phyloP scores from a whole-genome alignment of 92 coral and sea anemone genomes.

The Porites lobata region DNA sequence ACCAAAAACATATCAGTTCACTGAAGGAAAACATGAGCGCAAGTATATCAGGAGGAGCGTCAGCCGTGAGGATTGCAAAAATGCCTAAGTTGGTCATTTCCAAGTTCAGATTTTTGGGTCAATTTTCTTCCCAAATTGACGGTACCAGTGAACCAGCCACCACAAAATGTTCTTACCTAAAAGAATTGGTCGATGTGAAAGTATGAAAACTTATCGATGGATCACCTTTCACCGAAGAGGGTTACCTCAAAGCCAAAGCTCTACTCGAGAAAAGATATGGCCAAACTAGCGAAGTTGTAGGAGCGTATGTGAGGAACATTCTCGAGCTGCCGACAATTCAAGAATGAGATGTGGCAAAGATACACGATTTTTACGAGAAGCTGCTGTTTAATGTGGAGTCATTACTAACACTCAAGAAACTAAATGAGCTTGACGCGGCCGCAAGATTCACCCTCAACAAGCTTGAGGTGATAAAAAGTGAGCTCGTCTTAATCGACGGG shows the following conservation, averaged over 20 bases:
- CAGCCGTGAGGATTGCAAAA: too few relatives aligned
- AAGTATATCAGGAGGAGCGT: too few relatives aligned
- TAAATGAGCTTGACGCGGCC: constrained; percentile 49
- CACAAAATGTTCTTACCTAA: constrained; percentile 71
- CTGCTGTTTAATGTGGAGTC: constrained; percentile 77
- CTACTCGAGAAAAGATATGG: constrained; percentile 51
- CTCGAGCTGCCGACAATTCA: constrained; percentile 65
- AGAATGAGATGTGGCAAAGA: constrained; percentile 59
- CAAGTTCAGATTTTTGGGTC: constrained; percentile 47
- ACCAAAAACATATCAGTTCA: too few relatives aligned
- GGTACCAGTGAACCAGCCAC: constrained; percentile 39
- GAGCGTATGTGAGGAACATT: constrained; percentile 59
- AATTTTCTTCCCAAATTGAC: constrained; percentile 57
- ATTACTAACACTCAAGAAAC: constrained; percentile 54
- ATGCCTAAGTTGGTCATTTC: too few relatives aligned
- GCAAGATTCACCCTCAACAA: constrained; percentile 63
- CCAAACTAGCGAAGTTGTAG: constrained; percentile 65
- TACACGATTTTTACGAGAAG: constrained; percentile 73
- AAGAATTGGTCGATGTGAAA: constrained; percentile 65
- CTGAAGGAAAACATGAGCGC: too few relatives aligned
- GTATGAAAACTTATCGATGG: constrained; percentile 70
- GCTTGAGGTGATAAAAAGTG: constrained; percentile 46
- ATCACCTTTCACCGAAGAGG: constrained; percentile 70
- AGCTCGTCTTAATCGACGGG: constrained; percentile 52
- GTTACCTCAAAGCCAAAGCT: constrained; percentile 55